phyloP scores from a whole-genome alignment of 2,797 vertebrate genomes.

The Hybognathus amarus region DNA sequence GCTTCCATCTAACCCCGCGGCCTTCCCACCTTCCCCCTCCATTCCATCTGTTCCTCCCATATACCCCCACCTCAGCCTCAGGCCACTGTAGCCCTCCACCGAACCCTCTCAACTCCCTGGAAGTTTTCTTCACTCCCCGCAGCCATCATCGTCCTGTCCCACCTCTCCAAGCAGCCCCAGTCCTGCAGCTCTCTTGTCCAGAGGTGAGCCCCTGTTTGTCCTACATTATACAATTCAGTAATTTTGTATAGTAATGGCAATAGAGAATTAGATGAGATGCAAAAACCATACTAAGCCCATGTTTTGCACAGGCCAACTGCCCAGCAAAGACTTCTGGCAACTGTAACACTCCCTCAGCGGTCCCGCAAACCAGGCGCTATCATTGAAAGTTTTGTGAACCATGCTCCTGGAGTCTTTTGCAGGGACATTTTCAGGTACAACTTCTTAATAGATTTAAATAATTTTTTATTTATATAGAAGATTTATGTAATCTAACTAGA shows the following conservation, averaged over 20 bases:
- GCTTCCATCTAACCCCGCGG: slow-evolving; percentile 68
- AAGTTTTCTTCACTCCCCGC: slow-evolving; percentile 84
- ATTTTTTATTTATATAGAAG: neutral
- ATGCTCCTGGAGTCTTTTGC: slow-evolving; percentile 98
- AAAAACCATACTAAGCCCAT: neutral
- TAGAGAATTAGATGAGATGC: neutral
- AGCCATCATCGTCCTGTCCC: slow-evolving; percentile 77
- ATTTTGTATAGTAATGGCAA: neutral
- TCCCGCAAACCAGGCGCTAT: slow-evolving; percentile 95
- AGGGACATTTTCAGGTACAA: slow-evolving; percentile 95
- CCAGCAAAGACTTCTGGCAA: slow-evolving; percentile 71
- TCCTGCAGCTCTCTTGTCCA: slow-evolving; percentile 82
- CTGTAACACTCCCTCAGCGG: slow-evolving; percentile 76
- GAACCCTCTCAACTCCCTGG: slow-evolving; percentile 79
- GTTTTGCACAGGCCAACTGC: slow-evolving; percentile 82
- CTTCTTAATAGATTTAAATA: neutral
- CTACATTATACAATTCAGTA: neutral
- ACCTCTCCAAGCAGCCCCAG: slow-evolving; percentile 76
- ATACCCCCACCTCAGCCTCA: slow-evolving; percentile 70
- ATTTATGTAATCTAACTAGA: neutral
- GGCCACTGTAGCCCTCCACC: slow-evolving; percentile 80
- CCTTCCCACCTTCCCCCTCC: slow-evolving; percentile 62
- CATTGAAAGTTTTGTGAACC: slow-evolving; percentile 98
- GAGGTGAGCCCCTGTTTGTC: slow-evolving; percentile 79
- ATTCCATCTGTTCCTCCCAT: slow-evolving; percentile 78